These are phyloP conservation scores for Muscidifurax raptorellus DNA, from an alignment of 1,140 invertebrate species.

Conservation along the genomic window DNA sequence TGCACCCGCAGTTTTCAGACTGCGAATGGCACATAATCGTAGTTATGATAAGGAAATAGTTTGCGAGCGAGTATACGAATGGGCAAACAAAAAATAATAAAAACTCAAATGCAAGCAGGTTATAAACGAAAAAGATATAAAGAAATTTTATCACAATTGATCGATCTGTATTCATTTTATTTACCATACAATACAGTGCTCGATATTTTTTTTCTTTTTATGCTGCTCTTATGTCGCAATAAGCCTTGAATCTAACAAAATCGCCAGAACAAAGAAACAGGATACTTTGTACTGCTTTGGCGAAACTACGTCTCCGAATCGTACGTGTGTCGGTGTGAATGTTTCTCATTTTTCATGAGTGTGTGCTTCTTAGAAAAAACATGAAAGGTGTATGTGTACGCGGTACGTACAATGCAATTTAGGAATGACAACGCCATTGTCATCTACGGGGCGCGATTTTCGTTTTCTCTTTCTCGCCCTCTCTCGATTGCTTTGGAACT, in stretches of 20 bases:
- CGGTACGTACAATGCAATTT: conserved; percentile 12
- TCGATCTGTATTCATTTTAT: conserved; percentile 65
- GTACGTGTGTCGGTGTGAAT: conserved; percentile 28
- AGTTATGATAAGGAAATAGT: neutral
- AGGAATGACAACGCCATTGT: conserved; percentile 11
- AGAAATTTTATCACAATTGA: conserved; percentile 37
- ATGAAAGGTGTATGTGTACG: conserved; percentile 42
- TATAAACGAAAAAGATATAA: conserved; percentile 12
- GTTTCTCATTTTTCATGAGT: conserved; percentile 15
- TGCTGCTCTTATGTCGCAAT: conserved; percentile 48
- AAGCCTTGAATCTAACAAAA: conserved; percentile 67
- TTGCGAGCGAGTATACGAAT: neutral
- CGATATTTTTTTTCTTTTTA: conserved; percentile 44
- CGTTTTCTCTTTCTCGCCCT: neutral
- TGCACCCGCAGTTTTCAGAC: conserved; percentile 61
- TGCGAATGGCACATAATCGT: neutral
- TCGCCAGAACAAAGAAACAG: conserved; percentile 59
- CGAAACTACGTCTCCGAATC: conserved; percentile 53
- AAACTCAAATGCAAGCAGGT: neutral
- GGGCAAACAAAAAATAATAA: neutral
- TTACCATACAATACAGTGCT: conserved; percentile 67
- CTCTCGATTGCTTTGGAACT: conserved; percentile 35
- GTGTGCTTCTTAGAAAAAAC: conserved; percentile 57
- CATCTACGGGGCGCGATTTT: neutral
- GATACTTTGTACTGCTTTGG: conserved; percentile 61